phyloP scores from a whole-genome alignment of 2,888 invertebrate genomes.

The Philereme vetulata region DNA sequence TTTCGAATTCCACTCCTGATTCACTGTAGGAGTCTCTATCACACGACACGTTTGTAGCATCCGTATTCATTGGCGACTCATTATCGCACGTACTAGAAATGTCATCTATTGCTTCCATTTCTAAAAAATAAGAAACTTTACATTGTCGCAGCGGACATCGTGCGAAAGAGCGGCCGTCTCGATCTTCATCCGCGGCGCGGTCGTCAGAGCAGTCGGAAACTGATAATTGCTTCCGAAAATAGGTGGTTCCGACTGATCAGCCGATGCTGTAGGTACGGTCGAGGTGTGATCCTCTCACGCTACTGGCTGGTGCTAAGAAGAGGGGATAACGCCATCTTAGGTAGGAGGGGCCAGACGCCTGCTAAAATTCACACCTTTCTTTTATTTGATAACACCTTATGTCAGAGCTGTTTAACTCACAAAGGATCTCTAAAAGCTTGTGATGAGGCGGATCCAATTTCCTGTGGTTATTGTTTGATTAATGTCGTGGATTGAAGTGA shows the following conservation, averaged over 20 bases:
- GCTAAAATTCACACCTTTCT: slow-evolving; percentile 84
- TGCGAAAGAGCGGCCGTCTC: slow-evolving; percentile 37
- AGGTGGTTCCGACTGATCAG: slow-evolving; percentile 68
- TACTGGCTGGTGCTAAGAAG: slow-evolving; percentile 68
- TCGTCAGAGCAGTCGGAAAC: slow-evolving; percentile 54
- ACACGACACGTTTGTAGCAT: slow-evolving; percentile 43
- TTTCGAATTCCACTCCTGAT: slow-evolving; percentile 68
- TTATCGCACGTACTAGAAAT: slow-evolving; percentile 79
- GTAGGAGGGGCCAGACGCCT: slow-evolving; percentile 76
- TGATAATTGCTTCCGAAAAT: slow-evolving; percentile 81
- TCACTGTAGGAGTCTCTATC: slow-evolving; percentile 60
- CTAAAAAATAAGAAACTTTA: slow-evolving; percentile 24
- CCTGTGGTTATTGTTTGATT: slow-evolving; percentile 76
- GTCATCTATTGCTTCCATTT: slow-evolving; percentile 66
- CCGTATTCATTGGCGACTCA: slow-evolving; percentile 45
- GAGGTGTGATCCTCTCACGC: slow-evolving; percentile 62
- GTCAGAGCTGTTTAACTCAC: slow-evolving; percentile 79
- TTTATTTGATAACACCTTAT: slow-evolving; percentile 83
- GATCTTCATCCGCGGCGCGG: slow-evolving; percentile 52
- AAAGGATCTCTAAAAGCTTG: slow-evolving; percentile 81
- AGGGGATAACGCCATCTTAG: slow-evolving; percentile 80
- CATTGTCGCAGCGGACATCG: slow-evolving; percentile 12
- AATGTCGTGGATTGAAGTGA: slow-evolving; percentile 73
- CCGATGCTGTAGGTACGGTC: slow-evolving; percentile 73
- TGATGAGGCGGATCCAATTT: slow-evolving; percentile 77